A percentile compares a stretch with the other conserved stretches of the same genome.
Evolutionary conservation across 2,113 vertebrate species (phyloP).

Genomic region (Phyllopteryx taeniolatus): DNA sequence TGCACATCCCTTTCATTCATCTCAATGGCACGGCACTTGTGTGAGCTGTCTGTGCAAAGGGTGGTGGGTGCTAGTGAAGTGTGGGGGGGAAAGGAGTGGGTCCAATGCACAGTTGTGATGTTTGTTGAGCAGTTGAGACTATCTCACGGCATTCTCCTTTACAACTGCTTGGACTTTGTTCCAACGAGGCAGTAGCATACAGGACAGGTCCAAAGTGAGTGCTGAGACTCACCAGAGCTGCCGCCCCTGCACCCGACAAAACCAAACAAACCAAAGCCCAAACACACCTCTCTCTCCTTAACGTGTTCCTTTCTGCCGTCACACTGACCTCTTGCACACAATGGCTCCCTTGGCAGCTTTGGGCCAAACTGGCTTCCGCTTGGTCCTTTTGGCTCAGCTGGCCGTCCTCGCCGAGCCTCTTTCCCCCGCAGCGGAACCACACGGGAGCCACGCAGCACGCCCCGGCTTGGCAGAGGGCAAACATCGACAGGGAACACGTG

Average conservation of each 20-base stretch:
- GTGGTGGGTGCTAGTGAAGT: background rate
- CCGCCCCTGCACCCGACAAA: background rate
- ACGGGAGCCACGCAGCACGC: conserved; percentile 56
- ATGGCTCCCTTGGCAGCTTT: background rate
- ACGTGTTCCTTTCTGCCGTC: background rate
- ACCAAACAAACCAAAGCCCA: background rate
- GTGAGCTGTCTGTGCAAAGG: background rate
- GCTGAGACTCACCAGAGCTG: background rate
- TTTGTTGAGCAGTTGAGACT: background rate
- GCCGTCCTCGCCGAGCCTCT: conserved; percentile 14
- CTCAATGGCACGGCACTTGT: too few species aligned
- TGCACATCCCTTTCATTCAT: background rate
- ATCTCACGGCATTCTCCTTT: background rate
- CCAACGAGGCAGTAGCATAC: background rate
- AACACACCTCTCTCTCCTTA: background rate
- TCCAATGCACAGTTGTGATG: background rate
- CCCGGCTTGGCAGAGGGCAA: conserved; percentile 32
- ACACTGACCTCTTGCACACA: conserved; percentile 45
- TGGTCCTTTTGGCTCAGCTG: conserved; percentile 44
- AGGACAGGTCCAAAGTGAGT: background rate
- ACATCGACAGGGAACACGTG: conserved; percentile 34
- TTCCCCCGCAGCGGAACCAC: conserved; percentile 17
- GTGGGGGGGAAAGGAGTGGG: background rate
- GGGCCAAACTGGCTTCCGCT: conserved; percentile 20
- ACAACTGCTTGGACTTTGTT: conserved; percentile 5